Base-by-base conservation (phyloP, 2,888 invertebrate species). In the Acanthosepion pharaonis region DNA sequence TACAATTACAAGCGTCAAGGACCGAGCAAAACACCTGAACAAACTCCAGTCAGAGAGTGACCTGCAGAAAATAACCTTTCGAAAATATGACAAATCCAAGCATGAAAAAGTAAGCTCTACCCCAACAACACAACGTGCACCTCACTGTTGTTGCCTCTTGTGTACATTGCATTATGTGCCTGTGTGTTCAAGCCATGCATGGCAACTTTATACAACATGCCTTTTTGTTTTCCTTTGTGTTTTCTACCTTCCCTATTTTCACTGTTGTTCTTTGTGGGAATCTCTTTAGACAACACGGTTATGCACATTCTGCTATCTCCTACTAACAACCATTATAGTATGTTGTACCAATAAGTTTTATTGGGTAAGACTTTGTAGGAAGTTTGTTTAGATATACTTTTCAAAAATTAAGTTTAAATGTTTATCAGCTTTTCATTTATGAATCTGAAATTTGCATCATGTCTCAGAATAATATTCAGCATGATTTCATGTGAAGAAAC, bases 21-120 rank as follows among this genome's bases (percentile, higher is more conserved):
- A 99, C 97, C 98, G 99, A 95, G 99, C 99, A 96, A 98, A 98
- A 98, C 99, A 99, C 98, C 99, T 99, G 97, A 99, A 99, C 97
- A 98, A 98, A 96, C 98, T 99, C 98, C 99, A 99, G 94, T 99
- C 98, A 0, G 98, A 99, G 96, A 98, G 98, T 94, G 98, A 98
- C 96, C 97, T 98, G 94, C 94, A 95, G 91, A 94, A 94, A 94
- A 33, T 93, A 93, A 78, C 55, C n/a, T 94, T 11, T 59, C 91
- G 94, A 42, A 55, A 55, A 48, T 49, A 55, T 92, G 94, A 64
- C 55, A 94, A 64, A 64, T 53, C 91, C 49, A 94, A 94, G 33
- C 48, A 33, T 49, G 91, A 92, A 33, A 51, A 92, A 94, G 94
- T 94, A 64, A 93, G 93, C 93, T 93, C 53, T n/a, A 42, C 53